phyloP scores from a whole-genome alignment of 2,797 vertebrate species.

The Huso huso region DNA sequence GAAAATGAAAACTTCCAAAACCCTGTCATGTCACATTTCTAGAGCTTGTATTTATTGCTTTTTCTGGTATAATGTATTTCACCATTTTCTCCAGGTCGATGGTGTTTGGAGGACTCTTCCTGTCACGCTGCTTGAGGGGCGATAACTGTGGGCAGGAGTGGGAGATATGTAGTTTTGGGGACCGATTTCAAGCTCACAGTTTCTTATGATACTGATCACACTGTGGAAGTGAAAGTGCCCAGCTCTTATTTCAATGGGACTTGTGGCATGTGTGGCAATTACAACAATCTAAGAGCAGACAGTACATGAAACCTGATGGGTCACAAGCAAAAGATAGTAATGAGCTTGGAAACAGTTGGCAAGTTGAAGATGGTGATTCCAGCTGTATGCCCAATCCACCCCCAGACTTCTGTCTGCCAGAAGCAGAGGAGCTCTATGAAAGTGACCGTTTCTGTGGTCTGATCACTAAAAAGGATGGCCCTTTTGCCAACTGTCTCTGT shows the following conservation, averaged over 20 bases:
- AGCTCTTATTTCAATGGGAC: conserved; percentile 29
- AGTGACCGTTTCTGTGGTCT: conserved; percentile 50
- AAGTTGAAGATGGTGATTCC: conserved; percentile 24
- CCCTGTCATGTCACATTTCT: too few relatives aligned
- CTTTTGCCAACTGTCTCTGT: conserved; percentile 50
- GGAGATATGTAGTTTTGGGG: conserved; percentile 18
- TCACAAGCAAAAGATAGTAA: fast-evolving
- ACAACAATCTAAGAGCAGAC: conserved; percentile 20
- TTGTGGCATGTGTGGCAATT: conserved; percentile 57
- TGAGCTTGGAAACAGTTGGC: conserved; percentile 43
- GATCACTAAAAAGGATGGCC: conserved; percentile 45
- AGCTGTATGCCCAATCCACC: conserved; percentile 13
- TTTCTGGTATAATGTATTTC: too few relatives aligned
- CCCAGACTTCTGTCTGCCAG: conserved; percentile 27
- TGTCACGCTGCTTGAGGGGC: conserved; percentile 22
- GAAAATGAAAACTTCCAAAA: too few relatives aligned
- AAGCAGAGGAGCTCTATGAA: conserved; percentile 23
- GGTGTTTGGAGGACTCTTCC: conserved; percentile 46
- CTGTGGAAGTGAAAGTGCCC: conserved; percentile 37
- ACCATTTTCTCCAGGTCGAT: conserved; percentile 42
- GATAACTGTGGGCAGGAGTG: conserved; percentile 30
- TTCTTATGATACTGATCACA: conserved; percentile 43
- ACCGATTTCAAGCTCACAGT: conserved; percentile 36
- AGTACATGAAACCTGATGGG: conserved; percentile 24
- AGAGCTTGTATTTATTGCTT: too few relatives aligned